These are phyloP conservation scores for Cheilosia variabilis DNA, from an alignment of 2,888 invertebrate species.

Conservation along the genomic window DNA sequence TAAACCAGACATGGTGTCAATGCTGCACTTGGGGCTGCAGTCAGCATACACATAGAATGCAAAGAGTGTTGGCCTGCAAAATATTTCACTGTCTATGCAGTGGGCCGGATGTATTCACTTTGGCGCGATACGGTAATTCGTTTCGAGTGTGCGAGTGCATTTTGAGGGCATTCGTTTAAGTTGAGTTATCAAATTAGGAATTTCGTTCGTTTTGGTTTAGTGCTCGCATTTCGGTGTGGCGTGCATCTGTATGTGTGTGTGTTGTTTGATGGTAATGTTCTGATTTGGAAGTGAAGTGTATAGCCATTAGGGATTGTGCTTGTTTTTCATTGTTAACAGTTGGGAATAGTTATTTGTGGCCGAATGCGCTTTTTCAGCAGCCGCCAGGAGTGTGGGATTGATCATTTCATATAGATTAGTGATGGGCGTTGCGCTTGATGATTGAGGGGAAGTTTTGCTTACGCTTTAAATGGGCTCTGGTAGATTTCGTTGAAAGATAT, in stretches of 20 bases:
- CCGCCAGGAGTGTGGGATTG: conserved; percentile 33
- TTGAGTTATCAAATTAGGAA: conserved; percentile 71
- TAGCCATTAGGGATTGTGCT: conserved; percentile 48
- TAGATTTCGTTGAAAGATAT: not conserved
- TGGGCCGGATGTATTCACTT: conserved; percentile 68
- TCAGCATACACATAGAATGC: not conserved
- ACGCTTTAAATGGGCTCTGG: not conserved
- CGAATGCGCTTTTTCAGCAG: conserved; percentile 58
- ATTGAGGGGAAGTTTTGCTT: conserved; percentile 14
- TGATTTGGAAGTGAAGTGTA: conserved; percentile 59
- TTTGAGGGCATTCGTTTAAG: conserved; percentile 64
- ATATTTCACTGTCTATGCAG: conserved; percentile 61
- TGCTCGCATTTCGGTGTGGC: not conserved
- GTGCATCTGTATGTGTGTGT: not conserved
- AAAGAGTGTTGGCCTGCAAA: conserved; percentile 35
- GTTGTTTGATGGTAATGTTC: conserved; percentile 63
- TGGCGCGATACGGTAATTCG: conserved; percentile 65
- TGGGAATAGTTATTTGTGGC: conserved; percentile 37
- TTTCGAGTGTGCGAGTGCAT: conserved; percentile 62
- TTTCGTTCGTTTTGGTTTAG: conserved; percentile 57
- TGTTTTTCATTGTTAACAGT: conserved; percentile 56
- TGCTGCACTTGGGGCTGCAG: not conserved
- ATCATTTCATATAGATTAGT: conserved; percentile 34
- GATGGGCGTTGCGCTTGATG: conserved; percentile 22
- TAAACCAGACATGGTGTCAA: not conserved